Evolutionary conservation across 2,888 invertebrate species (phyloP).

Genomic region (Calameuta idolon): DNA sequence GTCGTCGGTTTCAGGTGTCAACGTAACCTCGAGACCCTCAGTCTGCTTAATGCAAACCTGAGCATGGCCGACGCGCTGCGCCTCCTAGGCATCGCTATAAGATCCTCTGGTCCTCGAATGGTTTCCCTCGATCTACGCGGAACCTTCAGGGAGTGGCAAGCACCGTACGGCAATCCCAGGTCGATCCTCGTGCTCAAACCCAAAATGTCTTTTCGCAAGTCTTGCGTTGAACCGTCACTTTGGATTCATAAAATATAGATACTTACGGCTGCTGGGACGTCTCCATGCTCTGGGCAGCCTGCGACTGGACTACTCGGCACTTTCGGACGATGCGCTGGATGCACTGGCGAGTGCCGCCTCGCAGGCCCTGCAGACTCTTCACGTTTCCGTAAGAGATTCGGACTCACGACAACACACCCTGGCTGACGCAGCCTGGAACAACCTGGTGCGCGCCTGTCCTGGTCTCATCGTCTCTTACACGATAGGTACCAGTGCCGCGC

Average conservation of each 20-base stretch:
- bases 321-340: constrained; percentile 65
- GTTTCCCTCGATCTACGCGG: constrained; percentile 65
- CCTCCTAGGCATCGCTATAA: constrained; percentile 63
- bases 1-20: constrained; percentile 59
- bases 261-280: constrained; percentile 60
- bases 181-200: constrained; percentile 20
- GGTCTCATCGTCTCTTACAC: constrained; percentile 64
- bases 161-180: constrained; percentile 59
- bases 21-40: constrained; percentile 61
- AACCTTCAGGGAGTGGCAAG: constrained; percentile 66
- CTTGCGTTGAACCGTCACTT: not conserved
- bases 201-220: not conserved
- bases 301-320: constrained; percentile 67
- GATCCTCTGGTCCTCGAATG: constrained; percentile 59
- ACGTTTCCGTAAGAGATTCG: constrained; percentile 65
- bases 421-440: constrained; percentile 65
- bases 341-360: constrained; percentile 64
- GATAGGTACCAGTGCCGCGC: constrained; percentile 45
- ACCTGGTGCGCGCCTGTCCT: constrained; percentile 62
- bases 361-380: constrained; percentile 57
- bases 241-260: constrained; percentile 38
- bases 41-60: constrained; percentile 67
- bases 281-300: constrained; percentile 61
- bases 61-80: constrained; percentile 65
- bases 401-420: constrained; percentile 65